Evolutionary conservation across 1,140 invertebrate genomes (phyloP), one percentile per base, ranked within the genome.

Genomic region (Propsilocerus akamusi): DNA sequence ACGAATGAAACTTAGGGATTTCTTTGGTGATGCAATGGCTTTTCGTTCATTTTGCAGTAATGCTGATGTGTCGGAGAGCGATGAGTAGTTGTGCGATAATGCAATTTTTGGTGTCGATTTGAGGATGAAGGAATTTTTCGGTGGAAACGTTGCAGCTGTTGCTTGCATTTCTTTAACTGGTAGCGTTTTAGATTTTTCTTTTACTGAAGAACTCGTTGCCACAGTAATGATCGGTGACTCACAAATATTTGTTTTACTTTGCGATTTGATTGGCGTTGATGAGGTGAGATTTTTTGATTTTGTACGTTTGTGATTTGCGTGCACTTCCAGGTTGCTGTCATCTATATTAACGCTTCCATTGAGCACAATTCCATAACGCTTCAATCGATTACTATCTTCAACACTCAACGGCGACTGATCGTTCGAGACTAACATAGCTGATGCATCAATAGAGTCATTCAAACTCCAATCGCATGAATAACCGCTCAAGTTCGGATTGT

Each of bases 1-100:
- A 6, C 80, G 67, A 52, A 83, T 79, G 30, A 76, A 73, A 58
- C 71, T 75, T 0, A 76, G 58, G 14, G 72, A 69, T 56, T 69
- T 72, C 26, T 70, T 71, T 5, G 72, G 62, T 12, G 49, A 51
- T 22, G 48, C 20, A 10, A 10, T 23, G 4, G 28, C 7, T 32
- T 28, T 23, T 7, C 22, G 48, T 32, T 23, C 26, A 32, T 24
- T 7, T 26, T 26, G 7, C 17, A 48, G 5, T 26, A 10, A 26
- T 11, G 63, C 63, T 26, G 62, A 63, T 22, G 53, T 54, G n/a
- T 54, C 47, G 24, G 52, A 25, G 23, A 48, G 49, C 2, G 50
- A 50, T 46, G 50, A 50, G n/a, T 51, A 53, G 24, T 48, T 52
- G 14, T 52, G 48, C 10, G 48, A 26, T 24, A 46, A 30, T 25